Evolutionary conservation across 2,888 invertebrate species (phyloP).

Genomic region (Agonopterix arenella): DNA sequence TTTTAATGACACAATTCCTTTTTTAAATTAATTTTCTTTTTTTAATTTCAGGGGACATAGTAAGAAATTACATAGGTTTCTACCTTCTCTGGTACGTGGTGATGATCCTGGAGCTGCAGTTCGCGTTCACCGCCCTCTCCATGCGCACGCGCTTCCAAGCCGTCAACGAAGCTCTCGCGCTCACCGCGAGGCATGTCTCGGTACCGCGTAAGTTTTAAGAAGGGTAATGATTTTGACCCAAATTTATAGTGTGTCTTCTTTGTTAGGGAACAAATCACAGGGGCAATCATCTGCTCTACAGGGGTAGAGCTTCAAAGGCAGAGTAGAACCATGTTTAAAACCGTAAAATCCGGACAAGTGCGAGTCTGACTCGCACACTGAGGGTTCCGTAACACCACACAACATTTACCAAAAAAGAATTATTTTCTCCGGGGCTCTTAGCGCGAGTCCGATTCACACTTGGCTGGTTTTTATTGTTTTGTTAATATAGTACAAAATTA

Average conservation of each 20-base stretch:
- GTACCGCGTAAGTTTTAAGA: conserved; percentile 34
- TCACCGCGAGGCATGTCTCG: conserved; percentile 51
- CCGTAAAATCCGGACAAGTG: too few relatives aligned
- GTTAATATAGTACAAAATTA: too few relatives aligned
- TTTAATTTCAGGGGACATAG: conserved; percentile 47
- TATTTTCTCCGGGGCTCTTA: too few relatives aligned
- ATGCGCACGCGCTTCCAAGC: conserved; percentile 73
- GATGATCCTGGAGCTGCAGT: conserved; percentile 77
- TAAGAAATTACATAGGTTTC: conserved; percentile 74
- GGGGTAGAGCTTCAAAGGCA: too few relatives aligned
- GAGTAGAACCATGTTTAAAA: too few relatives aligned
- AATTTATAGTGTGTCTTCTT: neutral
- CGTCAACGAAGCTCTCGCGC: conserved; percentile 69
- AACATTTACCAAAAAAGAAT: too few relatives aligned
- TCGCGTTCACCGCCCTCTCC: conserved; percentile 75
- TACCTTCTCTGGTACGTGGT: conserved; percentile 78
- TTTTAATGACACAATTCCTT: neutral
- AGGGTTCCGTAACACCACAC: too few relatives aligned
- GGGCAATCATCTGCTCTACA: too few relatives aligned
- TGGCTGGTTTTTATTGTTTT: too few relatives aligned
- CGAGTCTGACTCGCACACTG: too few relatives aligned
- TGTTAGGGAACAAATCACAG: too few relatives aligned
- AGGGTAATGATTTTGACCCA: neutral
- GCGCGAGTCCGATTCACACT: too few relatives aligned
- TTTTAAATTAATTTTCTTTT: neutral